These are phyloP conservation scores for Saccopteryx leptura DNA, from an alignment of 2,113 vertebrate species.

Conservation along the genomic window DNA sequence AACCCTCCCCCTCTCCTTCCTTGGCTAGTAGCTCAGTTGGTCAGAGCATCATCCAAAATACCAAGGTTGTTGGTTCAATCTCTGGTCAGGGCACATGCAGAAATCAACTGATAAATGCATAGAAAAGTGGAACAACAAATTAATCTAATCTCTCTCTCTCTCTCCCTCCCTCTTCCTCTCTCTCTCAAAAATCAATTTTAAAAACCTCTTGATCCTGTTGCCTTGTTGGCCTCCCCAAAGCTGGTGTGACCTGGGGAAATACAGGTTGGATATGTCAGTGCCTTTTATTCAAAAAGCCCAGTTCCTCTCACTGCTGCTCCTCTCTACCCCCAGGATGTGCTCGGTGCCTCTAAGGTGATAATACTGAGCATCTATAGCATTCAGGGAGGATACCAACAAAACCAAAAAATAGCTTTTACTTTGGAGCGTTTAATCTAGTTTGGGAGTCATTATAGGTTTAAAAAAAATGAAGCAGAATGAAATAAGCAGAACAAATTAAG, in stretches of 20 bases:
- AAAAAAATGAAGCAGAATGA: slow-evolving; percentile 44
- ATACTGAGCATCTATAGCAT: background rate
- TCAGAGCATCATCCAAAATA: no score
- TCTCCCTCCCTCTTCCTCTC: no score
- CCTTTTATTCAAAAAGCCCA: slow-evolving; percentile 14
- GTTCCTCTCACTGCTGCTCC: background rate
- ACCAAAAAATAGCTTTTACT: background rate
- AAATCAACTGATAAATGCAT: no score
- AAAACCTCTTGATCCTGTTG: background rate
- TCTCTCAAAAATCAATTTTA: background rate
- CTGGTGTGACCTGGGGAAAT: background rate
- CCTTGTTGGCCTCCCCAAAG: background rate
- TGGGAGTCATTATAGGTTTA: background rate
- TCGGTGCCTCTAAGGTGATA: background rate
- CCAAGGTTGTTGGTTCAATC: no score
- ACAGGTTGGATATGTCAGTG: background rate
- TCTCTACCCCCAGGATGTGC: background rate
- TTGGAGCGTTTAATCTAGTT: slow-evolving; percentile 21
- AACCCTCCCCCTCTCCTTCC: no score
- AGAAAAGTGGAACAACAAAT: no score
- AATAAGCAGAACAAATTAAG: slow-evolving; percentile 9
- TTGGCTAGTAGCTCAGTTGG: no score
- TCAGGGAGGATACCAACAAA: background rate
- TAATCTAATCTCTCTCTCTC: no score
- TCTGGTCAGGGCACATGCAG: no score